Percentiles rank a stretch among this genome's conserved stretches.
Conservation (phyloP, 2,797 vertebrate species). For the Rhynchonycteris naso region DNA sequence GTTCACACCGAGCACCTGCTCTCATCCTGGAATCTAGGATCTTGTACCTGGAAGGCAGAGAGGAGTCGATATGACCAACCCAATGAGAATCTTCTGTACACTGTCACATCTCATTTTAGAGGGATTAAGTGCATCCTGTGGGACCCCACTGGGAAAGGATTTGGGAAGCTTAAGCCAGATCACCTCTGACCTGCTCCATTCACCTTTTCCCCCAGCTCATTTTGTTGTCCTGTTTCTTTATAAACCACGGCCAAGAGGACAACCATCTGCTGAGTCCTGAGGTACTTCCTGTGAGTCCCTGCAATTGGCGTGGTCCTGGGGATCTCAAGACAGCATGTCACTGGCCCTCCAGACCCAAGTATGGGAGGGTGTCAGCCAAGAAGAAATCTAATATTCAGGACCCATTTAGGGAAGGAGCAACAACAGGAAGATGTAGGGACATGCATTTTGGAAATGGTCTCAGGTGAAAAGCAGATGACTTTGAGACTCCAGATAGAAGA, state of each 20-base stretch:
- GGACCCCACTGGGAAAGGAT: neutral
- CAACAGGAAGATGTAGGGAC: neutral
- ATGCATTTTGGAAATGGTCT: neutral
- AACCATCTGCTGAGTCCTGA: neutral
- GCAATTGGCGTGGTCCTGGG: neutral
- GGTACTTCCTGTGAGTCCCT: neutral
- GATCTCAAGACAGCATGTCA: neutral
- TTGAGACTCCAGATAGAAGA: neutral
- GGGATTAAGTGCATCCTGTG: neutral
- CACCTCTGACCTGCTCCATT: neutral
- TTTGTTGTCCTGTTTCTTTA: neutral
- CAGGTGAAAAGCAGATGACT: neutral
- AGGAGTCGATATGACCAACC: neutral
- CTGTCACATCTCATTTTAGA: neutral
- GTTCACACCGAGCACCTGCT: fast-evolving
- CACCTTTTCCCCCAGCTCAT: neutral
- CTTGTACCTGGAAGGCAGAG: neutral
- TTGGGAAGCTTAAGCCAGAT: neutral
- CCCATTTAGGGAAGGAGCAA: neutral
- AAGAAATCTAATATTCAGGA: neutral
- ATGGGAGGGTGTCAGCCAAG: neutral
- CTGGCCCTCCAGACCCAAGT: neutral
- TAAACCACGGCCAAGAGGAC: fast-evolving
- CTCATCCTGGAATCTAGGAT: neutral
- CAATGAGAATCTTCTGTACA: neutral